Base-by-base conservation (phyloP, 1,140 invertebrate species). In the Drosophila nikananu region DNA sequence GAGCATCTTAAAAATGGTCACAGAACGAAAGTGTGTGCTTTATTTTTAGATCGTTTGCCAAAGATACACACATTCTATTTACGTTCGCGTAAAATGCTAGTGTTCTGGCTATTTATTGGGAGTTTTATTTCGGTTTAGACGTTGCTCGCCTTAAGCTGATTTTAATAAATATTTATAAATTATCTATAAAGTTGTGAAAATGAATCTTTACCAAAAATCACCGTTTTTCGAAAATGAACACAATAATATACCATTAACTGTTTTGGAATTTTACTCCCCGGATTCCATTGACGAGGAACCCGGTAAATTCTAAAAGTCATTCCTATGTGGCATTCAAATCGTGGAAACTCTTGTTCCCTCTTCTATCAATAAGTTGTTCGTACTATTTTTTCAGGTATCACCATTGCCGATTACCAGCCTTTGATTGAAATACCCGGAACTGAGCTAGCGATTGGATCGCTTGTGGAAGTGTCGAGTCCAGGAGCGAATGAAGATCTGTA, bases 381-480 rank as follows among this genome's bases (percentile, higher is more conserved):
- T 48, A 30, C 41, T n/a, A 15, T 46, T 32, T 62, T 80, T 27
- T n/a, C 48, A 83, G 80, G 77, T 37, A 37, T 60, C 32, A 67
- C 48, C 21, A 27, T 39, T 19, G 48, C 62, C 42, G 75, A 73
- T 42, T 79, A 77, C n/a, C 61, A 84, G 23, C 63, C 73, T 27
- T 75, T 92, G 21, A 58, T 76, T 25, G 86, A 92, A 64, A 81
- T 89, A 44, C 82, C 83, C 48, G 95, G 96, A 30, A 84, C 78
- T 5, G 77, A 79, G 73, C 94, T 97, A 37, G 95, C 95, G n/a
- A 93, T 97, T 19, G 96, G 96, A 12, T 96, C 95, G 15, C 93
- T 96, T 70, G 96, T 97, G 2, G 96, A 97, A 93, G 95, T 97
- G 13, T 94, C 94, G 10, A 77, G 82, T 54, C 74, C 82, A 5